A percentile compares a stretch with the other conserved stretches of the same genome.
Evolutionary conservation across 2,113 vertebrate genomes (phyloP).

Genomic region (Ammodytes dubius): DNA sequence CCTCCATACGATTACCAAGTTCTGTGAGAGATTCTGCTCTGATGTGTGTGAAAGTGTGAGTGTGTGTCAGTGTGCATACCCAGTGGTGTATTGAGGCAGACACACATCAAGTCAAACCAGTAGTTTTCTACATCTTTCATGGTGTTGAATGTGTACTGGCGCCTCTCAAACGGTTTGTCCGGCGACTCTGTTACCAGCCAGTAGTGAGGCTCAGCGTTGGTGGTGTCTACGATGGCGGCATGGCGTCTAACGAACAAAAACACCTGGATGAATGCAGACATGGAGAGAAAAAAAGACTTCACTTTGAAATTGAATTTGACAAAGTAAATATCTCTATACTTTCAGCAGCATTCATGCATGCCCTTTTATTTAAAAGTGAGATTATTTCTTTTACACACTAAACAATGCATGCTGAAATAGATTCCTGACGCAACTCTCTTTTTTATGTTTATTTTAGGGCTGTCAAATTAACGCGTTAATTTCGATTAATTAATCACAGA

Average conservation of each 20-base stretch:
- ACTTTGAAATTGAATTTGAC: not conserved
- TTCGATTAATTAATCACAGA: no score
- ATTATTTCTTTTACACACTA: no score
- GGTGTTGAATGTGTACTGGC: constrained; percentile 85
- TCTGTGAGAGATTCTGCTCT: not conserved
- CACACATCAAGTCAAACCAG: constrained; percentile 97
- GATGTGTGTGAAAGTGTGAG: not conserved
- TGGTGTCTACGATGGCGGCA: constrained; percentile 91
- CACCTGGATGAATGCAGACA: constrained; percentile 79
- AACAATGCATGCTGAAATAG: no score
- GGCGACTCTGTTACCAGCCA: constrained; percentile 89
- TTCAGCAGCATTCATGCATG: not conserved
- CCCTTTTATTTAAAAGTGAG: not conserved
- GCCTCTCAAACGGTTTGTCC: constrained; percentile 88
- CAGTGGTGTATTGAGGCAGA: constrained; percentile 95
- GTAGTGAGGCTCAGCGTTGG: constrained; percentile 93
- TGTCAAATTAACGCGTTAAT: no score
- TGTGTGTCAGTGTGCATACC: constrained; percentile 78
- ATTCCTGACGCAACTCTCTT: no score
- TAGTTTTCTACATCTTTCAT: constrained; percentile 92
- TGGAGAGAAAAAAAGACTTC: not conserved
- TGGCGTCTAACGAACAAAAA: constrained; percentile 91
- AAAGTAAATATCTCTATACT: not conserved
- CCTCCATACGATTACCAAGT: no score
- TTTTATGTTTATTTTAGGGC: no score